phyloP scores from a whole-genome alignment of 1,140 invertebrate species.

The Glomeris maerens region DNA sequence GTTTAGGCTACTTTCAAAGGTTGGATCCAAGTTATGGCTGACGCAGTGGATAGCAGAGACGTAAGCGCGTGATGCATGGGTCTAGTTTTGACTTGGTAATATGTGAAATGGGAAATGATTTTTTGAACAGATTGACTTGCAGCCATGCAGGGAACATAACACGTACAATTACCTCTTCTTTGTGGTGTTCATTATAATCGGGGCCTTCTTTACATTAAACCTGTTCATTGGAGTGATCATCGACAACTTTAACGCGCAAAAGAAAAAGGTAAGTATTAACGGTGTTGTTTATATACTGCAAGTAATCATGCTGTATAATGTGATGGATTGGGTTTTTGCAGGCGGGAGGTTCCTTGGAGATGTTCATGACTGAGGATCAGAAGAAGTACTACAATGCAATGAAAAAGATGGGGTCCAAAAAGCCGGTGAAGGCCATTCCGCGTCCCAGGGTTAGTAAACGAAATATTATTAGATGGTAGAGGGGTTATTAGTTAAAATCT shows the following conservation, averaged over 20 bases:
- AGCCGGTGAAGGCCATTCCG: conserved; percentile 93
- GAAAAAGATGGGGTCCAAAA: conserved; percentile 98
- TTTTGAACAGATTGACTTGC: conserved; percentile 53
- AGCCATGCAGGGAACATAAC: conserved; percentile 85
- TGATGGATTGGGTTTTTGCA: too few species aligned
- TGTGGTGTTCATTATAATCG: conserved; percentile 94
- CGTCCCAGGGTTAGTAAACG: conserved; percentile 80
- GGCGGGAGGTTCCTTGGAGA: conserved; percentile 89
- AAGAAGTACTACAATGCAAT: conserved; percentile 99
- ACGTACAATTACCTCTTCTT: conserved; percentile 97
- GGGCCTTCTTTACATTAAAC: conserved; percentile 94
- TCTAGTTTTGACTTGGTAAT: too few species aligned
- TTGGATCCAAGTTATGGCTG: conserved; percentile 91
- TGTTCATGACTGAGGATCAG: conserved; percentile 99
- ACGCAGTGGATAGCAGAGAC: conserved; percentile 71
- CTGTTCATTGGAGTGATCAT: conserved; percentile 97
- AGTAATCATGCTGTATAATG: too few species aligned
- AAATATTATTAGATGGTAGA: too few species aligned
- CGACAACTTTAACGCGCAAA: conserved; percentile 97
- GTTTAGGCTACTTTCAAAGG: conserved; percentile 77
- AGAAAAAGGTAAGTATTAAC: conserved; percentile 63
- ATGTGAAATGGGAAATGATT: too few species aligned
- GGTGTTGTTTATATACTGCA: too few species aligned
- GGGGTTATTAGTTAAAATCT: too few species aligned
- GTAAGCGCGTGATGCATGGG: too few species aligned